phyloP scores from a whole-genome alignment of 2,113 vertebrate genomes.

The Gila orcuttii region DNA sequence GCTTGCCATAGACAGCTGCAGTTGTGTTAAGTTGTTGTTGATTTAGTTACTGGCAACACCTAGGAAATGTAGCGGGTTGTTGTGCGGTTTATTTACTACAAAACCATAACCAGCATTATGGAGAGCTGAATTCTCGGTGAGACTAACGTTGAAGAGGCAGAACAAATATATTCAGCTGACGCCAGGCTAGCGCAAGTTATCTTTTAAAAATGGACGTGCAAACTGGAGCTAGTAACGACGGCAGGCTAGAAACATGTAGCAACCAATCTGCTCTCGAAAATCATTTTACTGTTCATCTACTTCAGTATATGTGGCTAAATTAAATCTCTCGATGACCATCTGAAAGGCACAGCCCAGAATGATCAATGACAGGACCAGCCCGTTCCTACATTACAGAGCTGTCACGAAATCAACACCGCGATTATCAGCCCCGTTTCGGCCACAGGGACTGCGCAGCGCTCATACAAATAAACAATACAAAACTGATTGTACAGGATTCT shows the following conservation, averaged over 20 bases:
- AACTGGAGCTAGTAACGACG: not conserved
- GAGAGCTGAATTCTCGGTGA: not conserved
- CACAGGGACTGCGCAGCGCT: not conserved
- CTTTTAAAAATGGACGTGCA: not conserved
- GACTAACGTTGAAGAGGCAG: not conserved
- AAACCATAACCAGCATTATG: not conserved
- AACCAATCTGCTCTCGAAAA: not conserved
- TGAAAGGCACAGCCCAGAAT: not conserved
- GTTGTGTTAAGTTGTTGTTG: not conserved
- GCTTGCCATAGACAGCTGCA: slow-evolving; percentile 9
- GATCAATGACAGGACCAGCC: slow-evolving; percentile 6
- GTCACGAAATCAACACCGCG: slow-evolving; percentile 26
- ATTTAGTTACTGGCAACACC: not conserved
- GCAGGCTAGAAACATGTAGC: not conserved
- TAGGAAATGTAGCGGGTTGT: not conserved
- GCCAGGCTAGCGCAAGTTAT: not conserved
- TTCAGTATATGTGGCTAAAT: not conserved
- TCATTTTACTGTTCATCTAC: not conserved
- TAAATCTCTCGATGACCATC: not conserved
- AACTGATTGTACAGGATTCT: not conserved
- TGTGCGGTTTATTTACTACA: not conserved
- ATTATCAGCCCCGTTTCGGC: not conserved
- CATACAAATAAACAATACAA: not conserved
- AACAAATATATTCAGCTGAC: not conserved
- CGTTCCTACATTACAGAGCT: not conserved